Conservation (phyloP, 2,797 vertebrate genomes). For the Luscinia luscinia region DNA sequence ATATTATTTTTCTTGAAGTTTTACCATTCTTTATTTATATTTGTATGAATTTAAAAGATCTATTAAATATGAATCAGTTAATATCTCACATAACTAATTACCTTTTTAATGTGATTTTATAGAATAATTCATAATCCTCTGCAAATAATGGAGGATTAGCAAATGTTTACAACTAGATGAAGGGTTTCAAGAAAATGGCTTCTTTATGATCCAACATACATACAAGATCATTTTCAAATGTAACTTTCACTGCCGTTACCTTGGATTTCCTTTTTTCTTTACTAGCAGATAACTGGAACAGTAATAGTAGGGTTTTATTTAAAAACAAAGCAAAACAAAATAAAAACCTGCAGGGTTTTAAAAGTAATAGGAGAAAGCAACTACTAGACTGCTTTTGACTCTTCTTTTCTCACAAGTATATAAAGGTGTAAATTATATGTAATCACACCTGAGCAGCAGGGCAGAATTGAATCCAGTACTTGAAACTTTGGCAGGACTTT, state of each 20-base stretch:
- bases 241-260: conserved; percentile 71
- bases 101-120: conserved; percentile 83
- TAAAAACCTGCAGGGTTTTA: background rate
- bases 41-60: conserved; percentile 78
- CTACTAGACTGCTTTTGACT: background rate
- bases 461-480: background rate
- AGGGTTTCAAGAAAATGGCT: conserved; percentile 60
- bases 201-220: conserved; percentile 51
- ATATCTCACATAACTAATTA: conserved; percentile 77
- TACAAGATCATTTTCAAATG: conserved; percentile 6
- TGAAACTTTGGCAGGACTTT: conserved; percentile 32
- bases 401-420: background rate
- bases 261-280: conserved; percentile 52
- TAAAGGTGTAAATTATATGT: background rate
- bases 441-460: background rate
- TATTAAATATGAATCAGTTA: conserved; percentile 80
- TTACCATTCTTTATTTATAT: conserved; percentile 85
- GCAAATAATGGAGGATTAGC: conserved; percentile 60
- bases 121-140: conserved; percentile 75
- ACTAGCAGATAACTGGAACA: conserved; percentile 60
- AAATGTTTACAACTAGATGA: conserved; percentile 74
- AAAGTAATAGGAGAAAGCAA: conserved; percentile 15
- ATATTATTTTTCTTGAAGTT: conserved; percentile 81
- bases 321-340: background rate
- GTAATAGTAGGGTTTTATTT: conserved; percentile 17